phyloP scores from a whole-genome alignment of 2,113 vertebrate genomes.

The Ranitomeya variabilis region DNA sequence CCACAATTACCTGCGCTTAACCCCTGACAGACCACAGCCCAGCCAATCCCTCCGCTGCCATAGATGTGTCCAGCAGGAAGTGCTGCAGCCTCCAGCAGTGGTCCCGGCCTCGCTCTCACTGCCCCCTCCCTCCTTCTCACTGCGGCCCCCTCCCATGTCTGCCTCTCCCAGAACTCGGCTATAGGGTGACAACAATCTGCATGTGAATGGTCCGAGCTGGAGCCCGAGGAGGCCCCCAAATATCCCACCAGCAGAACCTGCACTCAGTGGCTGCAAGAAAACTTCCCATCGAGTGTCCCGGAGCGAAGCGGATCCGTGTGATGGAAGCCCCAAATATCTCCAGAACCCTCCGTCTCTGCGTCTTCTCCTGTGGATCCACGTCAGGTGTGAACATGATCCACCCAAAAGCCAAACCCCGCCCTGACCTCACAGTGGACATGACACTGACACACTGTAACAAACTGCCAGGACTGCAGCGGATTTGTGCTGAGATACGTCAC shows the following conservation, averaged over 20 bases:
- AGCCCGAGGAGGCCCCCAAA: neutral
- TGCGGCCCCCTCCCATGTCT: neutral
- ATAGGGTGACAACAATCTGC: neutral
- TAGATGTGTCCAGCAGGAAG: conserved; percentile 41
- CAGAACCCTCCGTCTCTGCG: too few relatives aligned
- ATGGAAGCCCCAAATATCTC: too few relatives aligned
- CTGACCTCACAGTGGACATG: too few relatives aligned
- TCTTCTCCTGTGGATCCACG: too few relatives aligned
- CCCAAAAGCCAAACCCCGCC: too few relatives aligned
- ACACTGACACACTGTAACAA: too few relatives aligned
- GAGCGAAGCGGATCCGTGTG: too few relatives aligned
- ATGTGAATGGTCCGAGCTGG: neutral
- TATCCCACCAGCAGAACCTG: neutral
- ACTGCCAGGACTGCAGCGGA: too few relatives aligned
- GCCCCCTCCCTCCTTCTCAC: conserved; percentile 17
- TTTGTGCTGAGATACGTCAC: too few relatives aligned
- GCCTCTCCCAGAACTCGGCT: conserved; percentile 8
- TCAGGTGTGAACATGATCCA: too few relatives aligned
- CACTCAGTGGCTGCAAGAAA: neutral
- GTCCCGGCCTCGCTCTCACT: conserved; percentile 34
- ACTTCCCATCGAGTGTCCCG: too few relatives aligned
- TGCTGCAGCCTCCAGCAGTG: neutral
- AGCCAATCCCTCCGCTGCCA: neutral
- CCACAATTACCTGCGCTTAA: conserved; percentile 17
- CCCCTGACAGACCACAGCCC: neutral